phyloP scores from a whole-genome alignment of 2,113 vertebrate genomes.

The Xenus cinereus region DNA sequence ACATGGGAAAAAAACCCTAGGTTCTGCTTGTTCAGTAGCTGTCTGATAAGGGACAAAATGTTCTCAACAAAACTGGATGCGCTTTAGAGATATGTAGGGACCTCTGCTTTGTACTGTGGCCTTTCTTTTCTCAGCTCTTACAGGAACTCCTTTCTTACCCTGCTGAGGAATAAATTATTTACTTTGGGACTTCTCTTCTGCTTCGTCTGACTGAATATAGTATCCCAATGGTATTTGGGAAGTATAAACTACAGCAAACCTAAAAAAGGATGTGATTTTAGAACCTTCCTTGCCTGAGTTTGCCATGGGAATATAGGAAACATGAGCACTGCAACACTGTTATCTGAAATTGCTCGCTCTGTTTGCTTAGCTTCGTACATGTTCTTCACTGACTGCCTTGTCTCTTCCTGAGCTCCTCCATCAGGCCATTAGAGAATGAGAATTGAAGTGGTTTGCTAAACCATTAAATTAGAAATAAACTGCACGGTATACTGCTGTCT shows the following conservation, averaged over 20 bases:
- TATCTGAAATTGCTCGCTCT: not conserved
- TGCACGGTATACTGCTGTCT: not conserved
- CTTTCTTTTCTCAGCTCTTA: not conserved
- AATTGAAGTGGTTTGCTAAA: not conserved
- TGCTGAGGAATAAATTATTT: not conserved
- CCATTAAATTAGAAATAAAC: not conserved
- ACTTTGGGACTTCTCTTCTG: not conserved
- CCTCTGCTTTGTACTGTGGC: not conserved
- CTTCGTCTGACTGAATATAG: not conserved
- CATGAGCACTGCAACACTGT: not conserved
- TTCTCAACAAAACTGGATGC: not conserved
- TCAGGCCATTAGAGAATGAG: not conserved
- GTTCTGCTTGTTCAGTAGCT: not conserved
- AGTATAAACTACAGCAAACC: not conserved
- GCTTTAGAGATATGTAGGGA: not conserved
- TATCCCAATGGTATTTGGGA: not conserved
- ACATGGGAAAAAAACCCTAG: not conserved
- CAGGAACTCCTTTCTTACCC: not conserved
- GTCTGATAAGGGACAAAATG: not conserved
- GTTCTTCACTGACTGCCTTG: not conserved
- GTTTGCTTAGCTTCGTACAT: not conserved
- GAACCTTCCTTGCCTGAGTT: not conserved
- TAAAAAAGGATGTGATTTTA: not conserved
- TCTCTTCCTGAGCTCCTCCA: not conserved
- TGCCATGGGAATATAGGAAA: not conserved